Percentiles rank a stretch among this genome's conserved stretches.
phyloP scores from a whole-genome alignment of 1,140 invertebrate species.

The Listronotus oregonensis region DNA sequence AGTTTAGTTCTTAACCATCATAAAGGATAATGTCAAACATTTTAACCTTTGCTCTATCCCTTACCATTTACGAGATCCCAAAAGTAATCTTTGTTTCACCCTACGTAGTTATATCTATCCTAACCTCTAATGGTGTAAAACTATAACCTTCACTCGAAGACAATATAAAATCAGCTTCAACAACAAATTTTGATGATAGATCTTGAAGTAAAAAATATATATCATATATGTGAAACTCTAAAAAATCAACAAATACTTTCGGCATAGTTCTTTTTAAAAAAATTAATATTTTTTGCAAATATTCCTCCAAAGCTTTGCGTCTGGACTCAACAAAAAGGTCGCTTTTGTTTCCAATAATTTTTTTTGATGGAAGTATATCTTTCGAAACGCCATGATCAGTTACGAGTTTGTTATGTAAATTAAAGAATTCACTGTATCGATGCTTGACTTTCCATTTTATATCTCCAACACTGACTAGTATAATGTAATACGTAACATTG shows the following conservation, averaged over 20 bases:
- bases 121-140: conserved; percentile 76
- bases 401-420: conserved; percentile 82
- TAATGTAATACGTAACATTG: conserved; percentile 70
- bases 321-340: conserved; percentile 86
- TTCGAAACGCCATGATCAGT: conserved; percentile 77
- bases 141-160: conserved; percentile 64
- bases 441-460: conserved; percentile 82
- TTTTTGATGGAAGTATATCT: conserved; percentile 88
- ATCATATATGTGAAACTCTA: conserved; percentile 82
- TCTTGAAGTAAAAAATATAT: conserved; percentile 80
- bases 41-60: no score
- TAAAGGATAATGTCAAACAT: no score
- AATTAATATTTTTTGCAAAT: conserved; percentile 76
- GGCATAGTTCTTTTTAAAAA: conserved; percentile 78
- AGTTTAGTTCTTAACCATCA: no score
- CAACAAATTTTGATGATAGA: conserved; percentile 73
- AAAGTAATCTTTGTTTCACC: no score
- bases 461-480: conserved; percentile 69
- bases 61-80: no score
- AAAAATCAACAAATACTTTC: conserved; percentile 73
- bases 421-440: conserved; percentile 87
- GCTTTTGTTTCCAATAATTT: conserved; percentile 69
- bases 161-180: conserved; percentile 70
- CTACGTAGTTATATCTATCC: conserved; percentile 29
- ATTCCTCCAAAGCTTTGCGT: conserved; percentile 76